Base-by-base conservation (phyloP, 30 jellyfish, hydroid and myxozoan species). In the Pelagia noctiluca region DNA sequence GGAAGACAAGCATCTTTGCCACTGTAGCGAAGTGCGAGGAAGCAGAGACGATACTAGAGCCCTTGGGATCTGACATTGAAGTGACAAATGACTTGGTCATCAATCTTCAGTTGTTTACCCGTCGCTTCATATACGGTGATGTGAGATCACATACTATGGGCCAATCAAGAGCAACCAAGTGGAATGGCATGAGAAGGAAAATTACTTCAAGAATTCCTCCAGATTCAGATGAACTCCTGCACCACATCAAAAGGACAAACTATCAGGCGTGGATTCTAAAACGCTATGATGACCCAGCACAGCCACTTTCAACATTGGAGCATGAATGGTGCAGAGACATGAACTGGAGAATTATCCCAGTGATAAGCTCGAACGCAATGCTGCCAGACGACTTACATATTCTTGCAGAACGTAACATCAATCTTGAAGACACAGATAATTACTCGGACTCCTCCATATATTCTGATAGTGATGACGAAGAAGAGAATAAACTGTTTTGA, bases 91-190 rank as follows among this genome's bases (percentile, higher is more conserved):
- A 42, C 8, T 42, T 42, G 57, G 57, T 42, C 57, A 16, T 42
- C 57, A 42, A 16, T 42, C 57, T 42, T 8, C 12, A 42, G 16
- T 5, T 42, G 57, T 42, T 42, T 42, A 42, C 57, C 16, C 57
- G 57, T 16, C 8, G 16, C 57, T 42, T 42, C 57, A 42, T 42
- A 42, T 42, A 42, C 16, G 57, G 12, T 42, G 16, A 42, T 42
- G 57, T 42, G 12, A 42, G 16, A 42, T 42, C 16, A 16, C 57
- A 5, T 42, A 42, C 57, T 42, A 42, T 42, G 57, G 57, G 57
- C 57, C 57, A 42, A 42, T 42, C 57, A 42, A 42, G 57, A 42
- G 57, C 57, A 42, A 42, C 57, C 57, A 42, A 42, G 57, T 42
- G 57, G 57, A 42, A 42, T 42, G 16, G 57, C 16, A 42, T 42